Evolutionary conservation across 2,113 vertebrate species (phyloP).

Genomic region (Marcusenius ussheri): DNA sequence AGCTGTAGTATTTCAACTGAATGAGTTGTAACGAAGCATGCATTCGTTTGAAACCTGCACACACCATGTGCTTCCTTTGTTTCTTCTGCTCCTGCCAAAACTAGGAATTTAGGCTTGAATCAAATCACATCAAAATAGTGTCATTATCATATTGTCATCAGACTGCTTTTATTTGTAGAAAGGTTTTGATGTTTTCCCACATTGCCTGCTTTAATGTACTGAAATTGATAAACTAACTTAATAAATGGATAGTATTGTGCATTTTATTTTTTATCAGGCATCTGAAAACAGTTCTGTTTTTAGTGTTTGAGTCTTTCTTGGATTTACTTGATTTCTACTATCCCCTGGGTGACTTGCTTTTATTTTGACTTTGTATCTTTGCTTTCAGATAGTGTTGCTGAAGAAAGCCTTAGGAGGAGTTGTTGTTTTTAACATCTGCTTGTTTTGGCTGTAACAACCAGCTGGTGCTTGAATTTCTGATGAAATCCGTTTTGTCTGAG

Average conservation of each 20-base stretch:
- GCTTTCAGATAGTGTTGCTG: background rate
- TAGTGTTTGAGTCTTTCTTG: background rate
- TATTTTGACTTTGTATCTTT: background rate
- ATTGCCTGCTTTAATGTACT: background rate
- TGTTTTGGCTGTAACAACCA: background rate
- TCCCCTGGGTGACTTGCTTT: background rate
- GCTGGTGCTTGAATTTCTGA: conserved; percentile 10
- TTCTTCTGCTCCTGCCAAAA: background rate
- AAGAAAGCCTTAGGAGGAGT: background rate
- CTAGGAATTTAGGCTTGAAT: background rate
- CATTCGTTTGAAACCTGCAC: background rate
- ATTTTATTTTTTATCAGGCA: background rate
- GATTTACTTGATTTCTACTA: background rate
- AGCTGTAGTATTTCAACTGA: background rate
- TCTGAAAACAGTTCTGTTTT: background rate
- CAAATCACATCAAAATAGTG: background rate
- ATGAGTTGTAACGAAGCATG: background rate
- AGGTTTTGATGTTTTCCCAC: background rate
- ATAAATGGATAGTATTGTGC: background rate
- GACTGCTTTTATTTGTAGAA: background rate
- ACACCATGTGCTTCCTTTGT: background rate
- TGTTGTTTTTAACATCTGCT: background rate
- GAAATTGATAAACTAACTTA: background rate
- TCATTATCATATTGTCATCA: background rate
- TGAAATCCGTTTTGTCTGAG: background rate